Evolutionary conservation across 2,113 vertebrate species (phyloP).

Genomic region (Callorhinus ursinus): DNA sequence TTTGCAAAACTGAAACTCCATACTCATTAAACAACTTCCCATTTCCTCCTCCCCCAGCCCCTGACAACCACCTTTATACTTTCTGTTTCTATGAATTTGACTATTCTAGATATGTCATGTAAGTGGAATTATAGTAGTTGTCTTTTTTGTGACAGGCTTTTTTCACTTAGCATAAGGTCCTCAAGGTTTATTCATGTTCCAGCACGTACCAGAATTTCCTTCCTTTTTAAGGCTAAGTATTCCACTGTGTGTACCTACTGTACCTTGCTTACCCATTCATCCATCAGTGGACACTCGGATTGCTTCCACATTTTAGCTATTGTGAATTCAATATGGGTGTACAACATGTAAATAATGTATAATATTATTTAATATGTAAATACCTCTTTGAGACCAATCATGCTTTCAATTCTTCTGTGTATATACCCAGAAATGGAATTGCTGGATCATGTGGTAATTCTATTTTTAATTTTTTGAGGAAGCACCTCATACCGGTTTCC

Average conservation of each 20-base stretch:
- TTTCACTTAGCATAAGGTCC: background rate
- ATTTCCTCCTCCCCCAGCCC: background rate
- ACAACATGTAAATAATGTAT: background rate
- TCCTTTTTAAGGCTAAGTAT: background rate
- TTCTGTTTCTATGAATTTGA: conserved; percentile 17
- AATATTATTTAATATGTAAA: background rate
- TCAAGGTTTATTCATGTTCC: background rate
- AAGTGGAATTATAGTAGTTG: background rate
- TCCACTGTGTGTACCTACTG: background rate
- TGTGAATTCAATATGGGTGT: background rate
- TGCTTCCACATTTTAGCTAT: background rate
- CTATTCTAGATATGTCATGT: background rate
- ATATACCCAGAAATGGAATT: background rate
- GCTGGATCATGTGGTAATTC: background rate
- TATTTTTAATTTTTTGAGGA: background rate
- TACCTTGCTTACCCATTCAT: background rate
- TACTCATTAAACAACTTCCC: background rate
- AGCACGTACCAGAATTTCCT: background rate
- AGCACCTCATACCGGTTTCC: background rate
- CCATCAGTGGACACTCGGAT: background rate
- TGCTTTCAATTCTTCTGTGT: background rate
- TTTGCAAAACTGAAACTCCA: background rate
- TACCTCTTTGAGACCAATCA: background rate
- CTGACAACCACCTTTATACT: background rate
- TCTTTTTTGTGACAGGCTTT: background rate